Conservation (phyloP, 2,797 vertebrate species). For the Heteromormyrus szaboi region DNA sequence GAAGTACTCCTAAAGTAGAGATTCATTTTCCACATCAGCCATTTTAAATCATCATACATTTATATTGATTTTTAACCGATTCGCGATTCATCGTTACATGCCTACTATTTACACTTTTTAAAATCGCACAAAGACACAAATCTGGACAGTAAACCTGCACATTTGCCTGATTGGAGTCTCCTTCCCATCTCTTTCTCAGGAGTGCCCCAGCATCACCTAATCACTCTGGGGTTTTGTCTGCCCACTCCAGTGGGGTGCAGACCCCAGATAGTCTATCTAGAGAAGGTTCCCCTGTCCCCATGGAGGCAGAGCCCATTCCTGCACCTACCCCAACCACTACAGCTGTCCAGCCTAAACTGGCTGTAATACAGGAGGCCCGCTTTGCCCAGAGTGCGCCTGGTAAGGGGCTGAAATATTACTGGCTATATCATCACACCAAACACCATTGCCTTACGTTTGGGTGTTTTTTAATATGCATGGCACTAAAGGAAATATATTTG, state of each 20-base stretch:
- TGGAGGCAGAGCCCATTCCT: conserved; percentile 65
- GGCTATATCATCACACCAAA: not conserved
- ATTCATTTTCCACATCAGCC: too few relatives aligned
- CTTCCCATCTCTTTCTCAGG: conserved; percentile 53
- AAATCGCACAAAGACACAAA: not conserved
- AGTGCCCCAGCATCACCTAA: conserved; percentile 94
- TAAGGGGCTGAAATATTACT: conserved; percentile 38
- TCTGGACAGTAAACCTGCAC: not conserved
- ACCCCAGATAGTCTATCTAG: conserved; percentile 92
- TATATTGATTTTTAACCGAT: too few relatives aligned
- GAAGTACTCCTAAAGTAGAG: too few relatives aligned
- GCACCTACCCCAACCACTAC: conserved; percentile 38
- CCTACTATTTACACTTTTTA: not conserved
- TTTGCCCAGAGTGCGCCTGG: conserved; percentile 90
- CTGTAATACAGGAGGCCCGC: conserved; percentile 89
- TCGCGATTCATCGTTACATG: too few relatives aligned
- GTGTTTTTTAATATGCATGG: not conserved
- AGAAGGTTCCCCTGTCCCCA: conserved; percentile 88
- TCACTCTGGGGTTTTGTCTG: conserved; percentile 88
- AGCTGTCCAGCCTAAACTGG: conserved; percentile 80
- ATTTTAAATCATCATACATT: too few relatives aligned
- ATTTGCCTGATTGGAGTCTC: not conserved
- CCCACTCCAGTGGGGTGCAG: conserved; percentile 91
- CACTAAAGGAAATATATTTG: not conserved
- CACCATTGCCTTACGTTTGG: not conserved